Percentiles rank a stretch among this genome's conserved stretches.
phyloP scores from a whole-genome alignment of 2,888 invertebrate species.

The Vannuccia rotundouncinata region DNA sequence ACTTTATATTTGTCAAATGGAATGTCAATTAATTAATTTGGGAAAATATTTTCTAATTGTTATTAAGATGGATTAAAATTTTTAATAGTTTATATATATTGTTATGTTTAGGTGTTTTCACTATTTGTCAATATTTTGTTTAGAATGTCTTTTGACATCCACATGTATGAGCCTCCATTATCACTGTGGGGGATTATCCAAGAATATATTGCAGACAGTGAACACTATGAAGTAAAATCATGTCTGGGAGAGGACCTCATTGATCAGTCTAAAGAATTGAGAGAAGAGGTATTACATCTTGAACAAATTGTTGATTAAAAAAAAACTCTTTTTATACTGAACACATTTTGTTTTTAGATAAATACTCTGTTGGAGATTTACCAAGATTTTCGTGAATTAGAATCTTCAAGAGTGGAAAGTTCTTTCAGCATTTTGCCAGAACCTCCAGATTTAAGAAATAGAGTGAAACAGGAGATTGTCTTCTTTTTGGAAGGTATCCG shows the following conservation, averaged over 20 bases:
- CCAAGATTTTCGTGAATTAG: conserved; percentile 49
- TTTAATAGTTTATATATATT: too few relatives aligned
- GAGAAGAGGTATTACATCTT: conserved; percentile 47
- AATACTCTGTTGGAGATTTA: conserved; percentile 52
- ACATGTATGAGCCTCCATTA: conserved; percentile 49
- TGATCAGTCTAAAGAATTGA: conserved; percentile 52
- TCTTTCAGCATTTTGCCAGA: conserved; percentile 45
- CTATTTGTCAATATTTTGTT: too few relatives aligned
- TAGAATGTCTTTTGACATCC: neutral
- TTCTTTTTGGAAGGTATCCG: conserved; percentile 52
- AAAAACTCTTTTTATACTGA: conserved; percentile 8
- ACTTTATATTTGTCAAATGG: too few relatives aligned
- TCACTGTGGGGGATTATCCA: conserved; percentile 53
- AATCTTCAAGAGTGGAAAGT: conserved; percentile 38
- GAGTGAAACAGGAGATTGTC: conserved; percentile 52
- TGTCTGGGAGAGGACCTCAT: conserved; percentile 52
- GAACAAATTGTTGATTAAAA: neutral
- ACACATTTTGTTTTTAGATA: conserved; percentile 47
- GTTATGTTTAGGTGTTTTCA: too few relatives aligned
- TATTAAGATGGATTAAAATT: too few relatives aligned
- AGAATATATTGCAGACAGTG: conserved; percentile 47
- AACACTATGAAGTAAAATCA: conserved; percentile 50
- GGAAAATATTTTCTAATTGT: too few relatives aligned
- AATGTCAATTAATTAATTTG: too few relatives aligned
- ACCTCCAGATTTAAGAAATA: conserved; percentile 50